A percentile compares a stretch with the other conserved stretches of the same genome.
phyloP scores from a whole-genome alignment of 2,797 vertebrate species.

The Okamejei kenojei region DNA sequence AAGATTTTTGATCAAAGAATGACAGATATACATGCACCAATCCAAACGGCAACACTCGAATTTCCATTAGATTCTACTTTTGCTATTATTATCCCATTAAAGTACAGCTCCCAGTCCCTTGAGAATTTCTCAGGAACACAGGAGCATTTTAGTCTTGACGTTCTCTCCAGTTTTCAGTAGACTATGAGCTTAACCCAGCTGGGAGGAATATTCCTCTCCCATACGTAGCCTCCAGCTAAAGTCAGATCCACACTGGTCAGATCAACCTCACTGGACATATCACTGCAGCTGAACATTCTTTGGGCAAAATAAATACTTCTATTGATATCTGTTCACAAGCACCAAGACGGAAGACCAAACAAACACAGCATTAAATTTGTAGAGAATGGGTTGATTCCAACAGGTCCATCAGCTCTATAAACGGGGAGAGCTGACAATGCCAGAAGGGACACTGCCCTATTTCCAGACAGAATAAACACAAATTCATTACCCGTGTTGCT shows the following conservation, averaged over 20 bases:
- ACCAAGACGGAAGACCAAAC: slow-evolving; percentile 16
- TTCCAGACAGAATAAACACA: neutral
- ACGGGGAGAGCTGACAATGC: neutral
- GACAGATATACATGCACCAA: slow-evolving; percentile 64
- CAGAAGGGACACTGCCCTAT: neutral
- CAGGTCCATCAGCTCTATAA: neutral
- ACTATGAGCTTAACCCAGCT: too few species aligned
- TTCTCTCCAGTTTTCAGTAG: too few species aligned
- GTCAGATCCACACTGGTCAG: neutral
- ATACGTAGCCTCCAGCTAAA: neutral
- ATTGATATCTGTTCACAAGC: slow-evolving; percentile 15
- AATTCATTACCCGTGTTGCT: neutral
- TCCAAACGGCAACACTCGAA: slow-evolving; percentile 52
- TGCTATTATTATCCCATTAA: neutral
- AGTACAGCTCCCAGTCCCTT: neutral
- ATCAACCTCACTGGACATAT: neutral
- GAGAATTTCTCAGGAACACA: slow-evolving; percentile 6
- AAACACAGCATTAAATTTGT: slow-evolving; percentile 24
- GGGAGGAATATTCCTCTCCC: neutral
- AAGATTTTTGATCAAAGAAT: slow-evolving; percentile 52
- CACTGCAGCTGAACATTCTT: neutral
- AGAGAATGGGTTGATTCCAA: neutral
- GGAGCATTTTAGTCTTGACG: neutral
- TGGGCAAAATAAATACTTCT: neutral
- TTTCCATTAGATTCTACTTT: neutral